Percentiles rank a stretch among this genome's conserved stretches.
Conservation (phyloP, 2,113 vertebrate species). For the Caloenas nicobarica region DNA sequence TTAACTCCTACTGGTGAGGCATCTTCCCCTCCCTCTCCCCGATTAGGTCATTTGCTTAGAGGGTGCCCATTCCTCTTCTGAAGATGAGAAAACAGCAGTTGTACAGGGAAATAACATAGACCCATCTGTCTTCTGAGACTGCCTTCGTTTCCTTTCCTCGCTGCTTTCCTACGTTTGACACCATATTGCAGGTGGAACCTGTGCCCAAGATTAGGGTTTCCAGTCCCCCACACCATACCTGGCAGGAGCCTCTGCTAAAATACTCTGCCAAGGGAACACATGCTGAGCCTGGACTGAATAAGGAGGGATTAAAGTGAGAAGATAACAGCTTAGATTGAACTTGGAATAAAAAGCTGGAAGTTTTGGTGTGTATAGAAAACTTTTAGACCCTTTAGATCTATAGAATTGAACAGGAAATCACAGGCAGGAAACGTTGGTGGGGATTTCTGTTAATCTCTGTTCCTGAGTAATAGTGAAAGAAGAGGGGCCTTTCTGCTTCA, state of each 20-base stretch:
- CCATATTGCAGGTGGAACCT: background rate
- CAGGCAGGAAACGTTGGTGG: background rate
- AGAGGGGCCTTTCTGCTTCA: background rate
- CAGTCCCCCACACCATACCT: background rate
- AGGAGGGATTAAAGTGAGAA: background rate
- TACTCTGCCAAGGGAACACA: background rate
- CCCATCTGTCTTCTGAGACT: background rate
- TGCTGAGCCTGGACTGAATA: background rate
- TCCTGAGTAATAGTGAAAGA: background rate
- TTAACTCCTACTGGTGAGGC: conserved; percentile 97
- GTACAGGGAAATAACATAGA: background rate
- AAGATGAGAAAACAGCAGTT: background rate
- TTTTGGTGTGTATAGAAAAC: background rate
- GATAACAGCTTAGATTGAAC: background rate
- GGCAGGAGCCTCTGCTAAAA: background rate
- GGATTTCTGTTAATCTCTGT: background rate
- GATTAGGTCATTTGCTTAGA: background rate
- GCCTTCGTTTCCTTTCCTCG: background rate
- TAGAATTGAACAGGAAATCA: background rate
- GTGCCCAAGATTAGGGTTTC: background rate
- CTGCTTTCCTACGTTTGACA: background rate
- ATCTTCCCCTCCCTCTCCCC: background rate
- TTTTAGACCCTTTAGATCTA: background rate
- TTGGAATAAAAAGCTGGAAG: background rate
- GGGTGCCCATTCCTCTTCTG: background rate